phyloP scores from a whole-genome alignment of 2,113 vertebrate genomes.

The Dromaius novaehollandiae region DNA sequence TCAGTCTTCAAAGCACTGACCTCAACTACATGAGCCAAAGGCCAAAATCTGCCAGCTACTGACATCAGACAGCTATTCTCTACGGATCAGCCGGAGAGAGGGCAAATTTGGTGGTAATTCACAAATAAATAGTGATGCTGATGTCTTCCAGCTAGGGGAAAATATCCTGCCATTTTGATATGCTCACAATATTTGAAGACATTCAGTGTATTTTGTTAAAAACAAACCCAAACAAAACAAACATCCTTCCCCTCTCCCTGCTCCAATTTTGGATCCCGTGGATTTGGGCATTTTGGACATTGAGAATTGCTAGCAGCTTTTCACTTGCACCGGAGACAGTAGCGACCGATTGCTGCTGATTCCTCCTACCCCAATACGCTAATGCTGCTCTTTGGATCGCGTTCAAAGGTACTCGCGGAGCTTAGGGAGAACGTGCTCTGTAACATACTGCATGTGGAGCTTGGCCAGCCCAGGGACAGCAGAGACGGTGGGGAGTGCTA shows the following conservation, averaged over 20 bases:
- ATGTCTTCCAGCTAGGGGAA: background rate
- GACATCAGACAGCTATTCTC: background rate
- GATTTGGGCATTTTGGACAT: background rate
- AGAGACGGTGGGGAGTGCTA: rapidly evolving
- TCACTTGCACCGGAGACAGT: background rate
- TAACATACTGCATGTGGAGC: rapidly evolving
- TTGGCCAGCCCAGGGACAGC: background rate
- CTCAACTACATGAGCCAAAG: background rate
- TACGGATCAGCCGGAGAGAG: background rate
- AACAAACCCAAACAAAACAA: too few relatives aligned
- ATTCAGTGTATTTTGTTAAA: background rate
- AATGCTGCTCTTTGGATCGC: background rate
- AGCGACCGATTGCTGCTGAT: too few relatives aligned
- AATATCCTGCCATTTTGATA: background rate
- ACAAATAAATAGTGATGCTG: background rate
- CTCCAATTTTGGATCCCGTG: background rate
- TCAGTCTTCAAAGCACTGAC: background rate
- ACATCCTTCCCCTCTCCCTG: too few relatives aligned
- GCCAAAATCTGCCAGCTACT: background rate
- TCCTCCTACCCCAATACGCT: background rate
- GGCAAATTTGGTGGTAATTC: background rate
- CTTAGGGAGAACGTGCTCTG: background rate
- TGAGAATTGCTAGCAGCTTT: background rate
- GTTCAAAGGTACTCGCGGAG: background rate
- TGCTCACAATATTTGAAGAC: background rate